Base-by-base conservation (phyloP, 2,797 vertebrate genomes). In the Cyprinella venusta region DNA sequence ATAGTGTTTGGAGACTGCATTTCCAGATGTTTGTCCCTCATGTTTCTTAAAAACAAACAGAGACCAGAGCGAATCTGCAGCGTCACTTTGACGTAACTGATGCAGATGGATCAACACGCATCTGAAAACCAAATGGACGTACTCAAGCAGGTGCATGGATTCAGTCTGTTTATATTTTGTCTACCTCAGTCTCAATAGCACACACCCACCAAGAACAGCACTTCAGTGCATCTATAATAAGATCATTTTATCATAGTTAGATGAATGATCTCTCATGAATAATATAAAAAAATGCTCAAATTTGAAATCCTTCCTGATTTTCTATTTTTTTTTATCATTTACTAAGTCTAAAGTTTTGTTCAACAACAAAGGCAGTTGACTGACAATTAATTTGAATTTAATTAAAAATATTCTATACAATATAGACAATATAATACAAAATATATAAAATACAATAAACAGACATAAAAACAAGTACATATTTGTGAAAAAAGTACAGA, bases 101-200 rank as follows among this genome's bases (percentile, higher is more conserved):
- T 8, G 54, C 75, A 52, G 82, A 83, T 71, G 67, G 54, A 71
- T 83, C 26, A 83, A 71, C 75, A 71, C n/a, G 2, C 38, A 61
- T 50, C 63, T 3, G 15, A 36, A 52, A 59, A 68, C 65, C 40
- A 68, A 18, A 42, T 40, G 36, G 21, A 70, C 13, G 13, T 42
- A 40, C 30, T 78, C 52, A 64, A 16, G 75, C 75, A 83, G 75
- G 82, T 83, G 75, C 67, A 21, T 10, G 18, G 56, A 52, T 82
- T 77, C 30, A n/a, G 74, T 19, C 16, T 76, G 75, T 77, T 75
- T 87, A 75, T 79, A 82, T 67, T 21, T 85, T 88, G 85, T 88
- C 82, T 78, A 77, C 40, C 24, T 48, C 74, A n/a, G 48, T 52
- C 61, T 42, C 71, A 67, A 6, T 36, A 65, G 70, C 30, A 82